Evolutionary conservation across 2,888 invertebrate genomes (phyloP).

Genomic region (Monoplex corrugatus): DNA sequence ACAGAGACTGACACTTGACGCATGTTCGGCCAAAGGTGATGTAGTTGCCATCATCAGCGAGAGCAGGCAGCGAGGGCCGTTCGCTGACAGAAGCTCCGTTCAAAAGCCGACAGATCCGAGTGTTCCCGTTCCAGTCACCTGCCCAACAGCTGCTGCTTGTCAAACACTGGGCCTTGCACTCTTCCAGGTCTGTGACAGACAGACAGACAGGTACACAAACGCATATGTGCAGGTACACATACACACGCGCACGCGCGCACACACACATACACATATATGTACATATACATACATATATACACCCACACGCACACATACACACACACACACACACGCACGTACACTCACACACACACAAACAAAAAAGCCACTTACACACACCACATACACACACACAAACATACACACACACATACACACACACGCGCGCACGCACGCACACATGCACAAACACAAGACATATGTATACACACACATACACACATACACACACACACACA

Average conservation of each 20-base stretch:
- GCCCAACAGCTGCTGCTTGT: not conserved
- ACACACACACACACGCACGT: constrained; percentile 18
- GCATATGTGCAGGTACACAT: not conserved
- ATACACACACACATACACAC: constrained; percentile 28
- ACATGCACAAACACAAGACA: too few species aligned
- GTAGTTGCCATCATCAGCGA: not conserved
- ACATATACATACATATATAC: not conserved
- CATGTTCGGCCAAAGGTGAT: constrained; percentile 20
- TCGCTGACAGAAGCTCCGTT: not conserved
- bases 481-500: constrained; percentile 25
- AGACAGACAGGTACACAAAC: not conserved
- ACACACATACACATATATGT: not conserved
- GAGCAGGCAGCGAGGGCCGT: not conserved
- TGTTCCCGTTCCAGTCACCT: not conserved
- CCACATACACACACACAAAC: constrained; percentile 16
- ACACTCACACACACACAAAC: not conserved
- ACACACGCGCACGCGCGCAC: not conserved
- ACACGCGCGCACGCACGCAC: constrained; percentile 16
- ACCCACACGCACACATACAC: constrained; percentile 14
- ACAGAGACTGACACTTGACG: not conserved
- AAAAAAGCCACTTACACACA: not conserved
- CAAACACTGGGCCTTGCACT: not conserved
- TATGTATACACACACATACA: not conserved
- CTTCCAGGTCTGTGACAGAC: not conserved
- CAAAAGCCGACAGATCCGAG: not conserved